Evolutionary conservation across 2,888 invertebrate species (phyloP).

Genomic region (Microctonus aethiopoides): DNA sequence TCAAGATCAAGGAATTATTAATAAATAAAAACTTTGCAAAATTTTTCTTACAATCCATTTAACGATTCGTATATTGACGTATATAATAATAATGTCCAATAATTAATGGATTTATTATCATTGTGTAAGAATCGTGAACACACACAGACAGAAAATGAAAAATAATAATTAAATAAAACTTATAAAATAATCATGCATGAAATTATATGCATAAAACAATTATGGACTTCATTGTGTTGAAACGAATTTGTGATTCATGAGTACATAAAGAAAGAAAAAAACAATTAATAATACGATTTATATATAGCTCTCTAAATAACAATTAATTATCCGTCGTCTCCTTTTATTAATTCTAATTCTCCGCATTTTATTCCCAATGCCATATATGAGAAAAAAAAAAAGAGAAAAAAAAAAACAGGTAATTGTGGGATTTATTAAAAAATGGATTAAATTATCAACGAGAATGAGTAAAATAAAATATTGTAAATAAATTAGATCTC

Average conservation of each 20-base stretch:
- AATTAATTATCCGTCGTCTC: constrained; percentile 9
- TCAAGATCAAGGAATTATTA: neutral
- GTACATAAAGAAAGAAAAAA: neutral
- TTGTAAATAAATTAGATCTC: constrained; percentile 51
- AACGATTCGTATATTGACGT: constrained; percentile 12
- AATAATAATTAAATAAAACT: constrained; percentile 4
- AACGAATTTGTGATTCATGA: neutral
- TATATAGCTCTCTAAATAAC: constrained; percentile 9
- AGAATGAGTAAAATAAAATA: too few species aligned
- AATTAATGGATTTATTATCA: constrained; percentile 15
- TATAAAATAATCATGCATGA: constrained; percentile 8
- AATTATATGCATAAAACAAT: neutral
- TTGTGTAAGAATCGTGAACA: neutral
- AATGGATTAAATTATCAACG: neutral
- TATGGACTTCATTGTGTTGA: neutral
- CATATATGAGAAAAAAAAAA: neutral
- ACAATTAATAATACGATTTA: neutral
- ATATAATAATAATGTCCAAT: constrained; percentile 22
- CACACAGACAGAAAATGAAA: constrained; percentile 10
- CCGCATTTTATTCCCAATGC: neutral
- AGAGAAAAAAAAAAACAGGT: neutral
- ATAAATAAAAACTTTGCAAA: constrained; percentile 28
- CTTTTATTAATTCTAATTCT: constrained; percentile 18
- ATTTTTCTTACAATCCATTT: constrained; percentile 32
- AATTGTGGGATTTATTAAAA: neutral